Conservation (phyloP, 2,797 vertebrate species). For the Heteromormyrus szaboi region DNA sequence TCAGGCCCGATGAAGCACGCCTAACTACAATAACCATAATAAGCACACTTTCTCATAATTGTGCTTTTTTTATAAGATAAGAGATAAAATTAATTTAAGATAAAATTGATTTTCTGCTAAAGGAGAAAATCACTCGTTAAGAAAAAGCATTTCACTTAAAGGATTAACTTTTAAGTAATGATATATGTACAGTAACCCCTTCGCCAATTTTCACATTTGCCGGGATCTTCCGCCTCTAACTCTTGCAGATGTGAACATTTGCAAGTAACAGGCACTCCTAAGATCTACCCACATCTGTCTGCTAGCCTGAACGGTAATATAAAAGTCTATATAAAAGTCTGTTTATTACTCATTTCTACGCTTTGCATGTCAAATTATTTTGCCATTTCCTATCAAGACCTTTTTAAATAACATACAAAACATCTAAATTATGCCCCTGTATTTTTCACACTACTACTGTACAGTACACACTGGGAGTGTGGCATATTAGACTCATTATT, state of each 20-base stretch:
- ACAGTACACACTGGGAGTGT: not conserved
- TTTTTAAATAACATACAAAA: not conserved
- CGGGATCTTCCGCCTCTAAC: not conserved
- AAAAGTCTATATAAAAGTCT: not conserved
- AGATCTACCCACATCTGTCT: not conserved
- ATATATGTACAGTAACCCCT: not conserved
- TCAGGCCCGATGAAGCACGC: not conserved
- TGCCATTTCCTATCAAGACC: not conserved
- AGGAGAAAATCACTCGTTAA: not conserved
- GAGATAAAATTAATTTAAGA: not conserved
- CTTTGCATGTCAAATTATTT: not conserved
- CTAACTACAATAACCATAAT: not conserved
- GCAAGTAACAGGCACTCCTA: not conserved
- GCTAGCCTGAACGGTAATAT: not conserved
- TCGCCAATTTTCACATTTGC: not conserved
- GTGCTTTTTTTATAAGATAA: not conserved
- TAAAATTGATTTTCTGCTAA: not conserved
- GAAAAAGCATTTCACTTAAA: not conserved
- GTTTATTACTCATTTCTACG: not conserved
- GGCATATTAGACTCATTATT: not conserved
- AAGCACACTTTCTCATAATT: not conserved
- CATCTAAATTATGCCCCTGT: not conserved
- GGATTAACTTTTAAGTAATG: not conserved
- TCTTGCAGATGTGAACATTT: not conserved
- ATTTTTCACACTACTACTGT: not conserved